Evolutionary conservation across 2,113 vertebrate genomes (phyloP).

Genomic region (Irena cyanogastra): DNA sequence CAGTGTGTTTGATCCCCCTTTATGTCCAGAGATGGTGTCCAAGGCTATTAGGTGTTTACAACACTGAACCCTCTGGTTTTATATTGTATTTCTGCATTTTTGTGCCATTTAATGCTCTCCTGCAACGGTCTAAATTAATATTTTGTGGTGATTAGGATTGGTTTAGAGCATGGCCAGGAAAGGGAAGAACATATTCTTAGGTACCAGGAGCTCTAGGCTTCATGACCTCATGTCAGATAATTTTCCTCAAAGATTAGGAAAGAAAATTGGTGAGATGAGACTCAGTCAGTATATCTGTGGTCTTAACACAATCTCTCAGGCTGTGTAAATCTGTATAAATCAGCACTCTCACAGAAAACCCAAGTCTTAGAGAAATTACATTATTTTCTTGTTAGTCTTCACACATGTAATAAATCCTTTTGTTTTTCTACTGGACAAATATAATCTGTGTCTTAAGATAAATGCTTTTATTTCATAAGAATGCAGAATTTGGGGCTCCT

Average conservation of each 20-base stretch:
- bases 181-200: not conserved
- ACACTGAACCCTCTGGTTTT: not conserved
- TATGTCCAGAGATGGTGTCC: not conserved
- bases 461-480: not conserved
- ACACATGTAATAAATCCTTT: not conserved
- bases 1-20: not conserved
- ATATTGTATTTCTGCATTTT: not conserved
- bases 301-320: not conserved
- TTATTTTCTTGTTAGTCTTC: not conserved
- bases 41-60: not conserved
- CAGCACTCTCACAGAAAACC: not conserved
- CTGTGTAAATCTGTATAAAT: not conserved
- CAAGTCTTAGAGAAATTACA: not conserved
- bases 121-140: not conserved
- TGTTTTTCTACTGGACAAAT: not conserved
- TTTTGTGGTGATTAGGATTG: not conserved
- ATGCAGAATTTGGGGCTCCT: not conserved
- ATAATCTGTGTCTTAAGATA: not conserved
- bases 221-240: not conserved
- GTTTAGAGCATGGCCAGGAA: not conserved
- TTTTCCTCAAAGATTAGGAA: not conserved
- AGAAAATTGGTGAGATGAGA: not conserved
- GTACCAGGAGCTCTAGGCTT: not conserved
- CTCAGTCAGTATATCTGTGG: not conserved
- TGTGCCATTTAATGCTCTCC: not conserved